Base-by-base conservation (phyloP, 2,797 vertebrate genomes). In the Scolopax rusticola region DNA sequence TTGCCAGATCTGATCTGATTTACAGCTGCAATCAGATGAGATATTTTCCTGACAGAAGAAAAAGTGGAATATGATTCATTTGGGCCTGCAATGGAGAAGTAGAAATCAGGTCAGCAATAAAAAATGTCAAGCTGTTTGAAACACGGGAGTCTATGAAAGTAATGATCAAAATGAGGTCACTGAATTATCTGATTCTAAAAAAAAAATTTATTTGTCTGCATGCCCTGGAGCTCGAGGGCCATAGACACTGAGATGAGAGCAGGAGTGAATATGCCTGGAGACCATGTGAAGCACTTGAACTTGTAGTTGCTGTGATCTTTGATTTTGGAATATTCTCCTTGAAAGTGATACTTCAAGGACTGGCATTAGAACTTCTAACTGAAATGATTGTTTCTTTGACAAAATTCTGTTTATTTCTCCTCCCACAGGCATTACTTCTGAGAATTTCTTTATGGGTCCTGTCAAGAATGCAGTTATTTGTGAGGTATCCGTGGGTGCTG, bases 81-180 rank as follows among this genome's bases (percentile, higher is more conserved):
- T 87, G 65, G 63, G 33, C 59, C n/a, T 63, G 61, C 28, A 64
- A 38, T 40, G 40, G 85, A 84, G 68, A 86, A 82, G 36, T 24
- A 84, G 76, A 94, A 97, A 86, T 75, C 20, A 4, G 75, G 78
- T 93, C 71, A 94, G 33, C n/a, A 85, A 47, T 71, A 89, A 95
- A 95, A 95, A 96, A 84, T 73, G 12, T 81, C 93, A 93, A 84
- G n/a, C 38, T 92, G 33, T 82, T 96, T 95, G 85, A 95, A 71
- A 89, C 82, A 74, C 32, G 54, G 47, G 43, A 83, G 28, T 84
- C 53, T 86, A 60, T 89, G 53, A 84, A 91, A 77, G 9, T 65
- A 84, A 53, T 81, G 48, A 87, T 92, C 87, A 89, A 92, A 96
- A 96, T 60, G 53, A 94, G 60, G 60, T 96, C 70, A 88, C 69